Evolutionary conservation across 2,797 vertebrate genomes (phyloP), one percentile per base, ranked within the genome.

Genomic region (Pipistrellus pygmaeus): DNA sequence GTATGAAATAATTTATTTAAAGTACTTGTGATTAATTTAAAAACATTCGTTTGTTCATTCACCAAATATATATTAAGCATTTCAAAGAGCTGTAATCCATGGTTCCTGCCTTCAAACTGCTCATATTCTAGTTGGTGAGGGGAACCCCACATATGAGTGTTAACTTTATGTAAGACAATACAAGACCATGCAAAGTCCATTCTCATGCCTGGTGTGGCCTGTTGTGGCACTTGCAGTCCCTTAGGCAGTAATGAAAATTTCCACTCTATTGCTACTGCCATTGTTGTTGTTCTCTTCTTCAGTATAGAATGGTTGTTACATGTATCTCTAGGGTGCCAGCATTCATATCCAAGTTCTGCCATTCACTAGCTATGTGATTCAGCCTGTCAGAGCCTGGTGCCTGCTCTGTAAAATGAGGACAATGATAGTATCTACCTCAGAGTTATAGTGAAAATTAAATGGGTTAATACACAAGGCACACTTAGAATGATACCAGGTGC

Each of bases 1-100:
- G 38, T 57, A 25, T 69, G 38, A 95, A 30, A 10, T 53, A 75
- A 93, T 87, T 90, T 90, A 77, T 48, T 93, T 82, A 94, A 93
- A 96, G 9, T 13, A 94, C 17, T 69, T 10, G 30, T 95, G 35
- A 75, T 89, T 86, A 48, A 83, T 90, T 64, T 82, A 17, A 87
- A 81, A 81, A 80, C 7, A 60, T 41, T 78, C 10, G 38, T 81
- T 93, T 90, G 11, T 92, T 95, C 18, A 20, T 82, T 88, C 51
- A 85, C 62, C 30, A 94, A 86, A 92, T 83, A 44, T 64, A 46
- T 72, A 57, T 60, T 23, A 66, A 89, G 20, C 72, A 75, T 91
- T 77, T 88, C 30, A 78, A 60, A 90, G 27, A 91, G 9, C 41
- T 23, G 4, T 71, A 85, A 92, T 64, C 75, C 53, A 62, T 75